Evolutionary conservation across 1,140 invertebrate genomes (phyloP), one percentile per base, ranked within the genome.

Genomic region (Trichonephila inaurata): DNA sequence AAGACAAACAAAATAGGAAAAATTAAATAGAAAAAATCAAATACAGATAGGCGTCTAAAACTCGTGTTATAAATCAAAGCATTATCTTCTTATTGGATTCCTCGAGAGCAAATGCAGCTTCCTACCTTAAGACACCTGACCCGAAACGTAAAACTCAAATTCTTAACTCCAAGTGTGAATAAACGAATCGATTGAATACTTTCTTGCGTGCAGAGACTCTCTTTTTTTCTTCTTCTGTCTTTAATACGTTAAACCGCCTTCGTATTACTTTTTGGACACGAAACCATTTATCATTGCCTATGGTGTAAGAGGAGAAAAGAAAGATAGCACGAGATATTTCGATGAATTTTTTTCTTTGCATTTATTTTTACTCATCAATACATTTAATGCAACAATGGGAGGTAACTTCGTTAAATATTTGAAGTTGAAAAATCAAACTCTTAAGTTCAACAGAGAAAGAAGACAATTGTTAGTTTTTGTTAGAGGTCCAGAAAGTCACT

Each of bases 231-330:
- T 28, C 24, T 24, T 33, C 33, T 40, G 14, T 77, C 72, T 77
- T 77, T 77, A 77, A 77, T 77, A 40, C 72, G 72, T 33, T 77
- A 77, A 77, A 77, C 72, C 72, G 24, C 24, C 72, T 77, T 40
- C 5, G 72, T 40, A 19, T 77, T 77, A 77, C 33, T 77, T 77
- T 16, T 77, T 77, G 24, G 7, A 28, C 72, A 77, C 72, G 72
- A 77, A 40, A 77, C 72, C 28, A 77, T 77, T 77, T 6, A 77
- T 77, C 72, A 77, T 19, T 19, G 28, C 28, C 33, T 77, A 6
- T 5, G 33, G 66, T 69, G n/a, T 69, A 69, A 69, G 66, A 28
- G 66, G 24, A 28, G 72, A 21, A 77, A 77, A 77, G 3, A 64
- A 64, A 6, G 28, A 77, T 33, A 8, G 72, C 72, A 40, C 33